phyloP scores from a whole-genome alignment of 2,113 vertebrate genomes.

The Helogale parvula region DNA sequence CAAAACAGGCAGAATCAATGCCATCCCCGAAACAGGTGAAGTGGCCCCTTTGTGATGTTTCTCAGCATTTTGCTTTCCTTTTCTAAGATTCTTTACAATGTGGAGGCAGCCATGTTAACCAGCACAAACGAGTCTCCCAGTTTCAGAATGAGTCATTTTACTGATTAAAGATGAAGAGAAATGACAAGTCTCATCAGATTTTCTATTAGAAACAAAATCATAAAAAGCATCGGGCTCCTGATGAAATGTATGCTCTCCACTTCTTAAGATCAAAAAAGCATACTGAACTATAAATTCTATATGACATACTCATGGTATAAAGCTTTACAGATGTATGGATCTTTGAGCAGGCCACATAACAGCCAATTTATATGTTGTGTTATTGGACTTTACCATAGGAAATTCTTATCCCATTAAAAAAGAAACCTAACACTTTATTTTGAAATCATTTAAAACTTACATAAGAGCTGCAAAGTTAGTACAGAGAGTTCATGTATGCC shows the following conservation, averaged over 20 bases:
- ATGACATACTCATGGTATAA: neutral
- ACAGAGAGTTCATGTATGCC: neutral
- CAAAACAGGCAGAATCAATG: neutral
- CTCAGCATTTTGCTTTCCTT: neutral
- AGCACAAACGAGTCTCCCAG: neutral
- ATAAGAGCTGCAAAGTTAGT: constrained; percentile 15
- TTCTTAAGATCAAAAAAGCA: neutral
- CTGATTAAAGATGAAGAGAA: neutral
- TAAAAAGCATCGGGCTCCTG: neutral
- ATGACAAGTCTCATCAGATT: neutral
- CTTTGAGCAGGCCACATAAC: neutral
- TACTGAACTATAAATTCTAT: neutral
- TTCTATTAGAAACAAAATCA: neutral
- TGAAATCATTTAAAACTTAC: constrained; percentile 20
- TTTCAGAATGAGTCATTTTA: neutral
- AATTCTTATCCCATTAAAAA: neutral
- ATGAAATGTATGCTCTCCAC: neutral
- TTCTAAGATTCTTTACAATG: neutral
- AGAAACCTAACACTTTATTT: neutral
- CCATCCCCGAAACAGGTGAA: neutral
- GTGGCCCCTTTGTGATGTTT: neutral
- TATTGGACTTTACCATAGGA: neutral
- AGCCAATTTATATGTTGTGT: neutral
- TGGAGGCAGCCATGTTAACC: neutral
- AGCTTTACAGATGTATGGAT: neutral